Evolutionary conservation across 2,113 vertebrate genomes (phyloP), one percentile per base, ranked within the genome.

Genomic region (Gulo gulo): DNA sequence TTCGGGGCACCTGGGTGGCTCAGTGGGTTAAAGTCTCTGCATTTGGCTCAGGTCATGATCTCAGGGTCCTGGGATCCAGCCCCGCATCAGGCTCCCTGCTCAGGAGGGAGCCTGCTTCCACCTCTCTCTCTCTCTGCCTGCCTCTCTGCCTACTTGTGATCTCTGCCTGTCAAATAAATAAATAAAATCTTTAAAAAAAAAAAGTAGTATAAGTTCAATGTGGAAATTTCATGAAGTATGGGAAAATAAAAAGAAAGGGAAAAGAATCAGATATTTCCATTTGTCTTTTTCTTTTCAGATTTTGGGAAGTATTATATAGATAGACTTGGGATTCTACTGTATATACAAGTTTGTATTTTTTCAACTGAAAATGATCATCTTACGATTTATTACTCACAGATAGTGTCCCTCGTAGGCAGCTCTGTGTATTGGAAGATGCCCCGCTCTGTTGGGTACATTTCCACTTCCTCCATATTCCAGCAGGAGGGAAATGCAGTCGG

Each of bases 401-500:
- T 99, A 99, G 98, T 99, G 99, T 2, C 99, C 99, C 92, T 99
- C 99, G 9, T 99, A 99, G 14, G 99, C 99, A 1, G 99, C 99
- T 97, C 98, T 98, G 98, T 99, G 99, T 97, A 99, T 99, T 21
- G 99, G 99, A 84, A 99, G 99, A 65, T 99, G 98, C 55, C 99
- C 99, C 10, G 98, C 98, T 87, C 98, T 97, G 93, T 98, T 99
- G 74, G 99, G 98, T 67, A 99, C 97, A 42, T 99, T 99, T 50
- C 99, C 98, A 76, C 99, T 98, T 83, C 99, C 99, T 79, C 99
- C 99, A 1, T 99, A 99, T 92, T 99, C 99, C 98, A 99, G 97
- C 95, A 99, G 98, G 95, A 99, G 98, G 78, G 99, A 98, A 47
- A 99, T 98, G 88, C 99, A 99, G 95, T 99, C 99, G 2, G 99